Evolutionary conservation across 2,113 vertebrate genomes (phyloP).

Genomic region (Elanus axillaris): DNA sequence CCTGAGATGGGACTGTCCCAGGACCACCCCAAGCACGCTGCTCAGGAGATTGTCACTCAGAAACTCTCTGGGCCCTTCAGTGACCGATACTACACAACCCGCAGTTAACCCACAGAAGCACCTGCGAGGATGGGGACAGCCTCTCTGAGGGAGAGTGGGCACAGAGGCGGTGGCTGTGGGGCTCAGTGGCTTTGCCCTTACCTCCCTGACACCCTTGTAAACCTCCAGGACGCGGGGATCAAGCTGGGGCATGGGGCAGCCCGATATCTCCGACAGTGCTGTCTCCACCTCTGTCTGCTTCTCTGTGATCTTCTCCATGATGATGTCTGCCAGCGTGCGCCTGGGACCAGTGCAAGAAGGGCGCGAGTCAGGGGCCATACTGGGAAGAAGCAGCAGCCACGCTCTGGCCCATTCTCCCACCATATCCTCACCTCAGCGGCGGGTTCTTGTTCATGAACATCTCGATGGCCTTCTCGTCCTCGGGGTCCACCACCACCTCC

Average conservation of each 20-base stretch:
- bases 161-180: accelerated
- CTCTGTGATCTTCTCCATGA: constrained; percentile 97
- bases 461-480: constrained; percentile 91
- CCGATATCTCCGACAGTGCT: constrained; percentile 86
- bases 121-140: too few relatives aligned
- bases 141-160: background rate
- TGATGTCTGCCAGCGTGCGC: constrained; percentile 91
- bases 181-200: constrained; percentile 2
- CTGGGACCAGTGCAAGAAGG: constrained; percentile 34
- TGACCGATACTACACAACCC: accelerated
- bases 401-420: accelerated
- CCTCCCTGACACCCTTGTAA: constrained; percentile 90
- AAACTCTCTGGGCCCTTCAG: background rate
- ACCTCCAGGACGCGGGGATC: constrained; percentile 89
- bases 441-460: constrained; percentile 97
- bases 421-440: constrained; percentile 77
- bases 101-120: accelerated
- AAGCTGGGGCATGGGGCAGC: constrained; percentile 84
- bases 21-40: accelerated
- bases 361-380: accelerated
- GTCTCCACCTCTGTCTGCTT: constrained; percentile 95
- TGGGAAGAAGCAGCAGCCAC: accelerated
- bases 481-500: constrained; percentile 79
- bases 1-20: background rate
- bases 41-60: background rate